Base-by-base conservation (phyloP, 2,113 vertebrate species). In the Sminthopsis crassicaudata region DNA sequence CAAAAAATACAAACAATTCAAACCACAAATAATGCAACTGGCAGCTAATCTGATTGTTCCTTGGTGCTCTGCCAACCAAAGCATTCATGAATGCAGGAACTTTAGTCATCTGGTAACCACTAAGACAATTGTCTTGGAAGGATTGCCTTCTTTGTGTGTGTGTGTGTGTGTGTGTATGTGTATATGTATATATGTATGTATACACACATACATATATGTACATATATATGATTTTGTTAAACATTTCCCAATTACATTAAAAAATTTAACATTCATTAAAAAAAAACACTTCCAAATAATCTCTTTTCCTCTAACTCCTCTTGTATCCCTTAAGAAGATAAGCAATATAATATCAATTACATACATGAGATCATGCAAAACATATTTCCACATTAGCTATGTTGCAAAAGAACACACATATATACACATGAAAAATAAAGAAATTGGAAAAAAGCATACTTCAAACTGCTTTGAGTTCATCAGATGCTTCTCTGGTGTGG, bases 41-140 rank as follows among this genome's bases (percentile, higher is more conserved):
- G 91, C 89, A 76, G 93, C 95, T 95, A 96, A 97, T 97, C 96
- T 94, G 96, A 96, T 96, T 91, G 96, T 95, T 26, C 96, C 94
- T 97, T 97, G 92, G 92, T 95, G 95, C 94, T 94, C 91, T 95
- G 22, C 89, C 96, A 93, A 51, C 97, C 89, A 48, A 93, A 54
- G 24, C 91, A 54, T 96, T 97, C 96, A 97, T 95, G 97, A 96
- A 97, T 97, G 94, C 96, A 50, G 25, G 90, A 91, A 93, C 94
- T 2, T 2, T 92, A 95, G 94, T 97, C 96, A 97, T 95, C 96
- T 96, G 97, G 96, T 91, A 36, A 91, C 95, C 92, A 26, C 53
- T 91, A 95, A 91, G 96, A 95, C 97, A 97, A 95, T 96, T 95
- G 94, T 52, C 91, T 95, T 1, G 0, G 55, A 53, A 89, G 2